Evolutionary conservation across 2,113 vertebrate genomes (phyloP).

Genomic region (Butorides virescens): DNA sequence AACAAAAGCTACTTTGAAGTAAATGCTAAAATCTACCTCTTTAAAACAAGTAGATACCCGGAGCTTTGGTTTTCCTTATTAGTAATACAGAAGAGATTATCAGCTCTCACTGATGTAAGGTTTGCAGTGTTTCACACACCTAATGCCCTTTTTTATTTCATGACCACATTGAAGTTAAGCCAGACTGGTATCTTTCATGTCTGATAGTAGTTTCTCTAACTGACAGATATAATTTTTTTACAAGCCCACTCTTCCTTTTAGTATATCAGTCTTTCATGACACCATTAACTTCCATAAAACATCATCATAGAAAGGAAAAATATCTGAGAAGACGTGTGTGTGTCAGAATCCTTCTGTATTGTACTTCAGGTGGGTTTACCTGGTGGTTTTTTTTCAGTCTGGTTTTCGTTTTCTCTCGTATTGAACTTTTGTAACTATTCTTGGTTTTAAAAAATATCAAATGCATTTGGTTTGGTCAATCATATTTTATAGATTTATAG

Average conservation of each 20-base stretch:
- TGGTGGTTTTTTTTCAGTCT: neutral
- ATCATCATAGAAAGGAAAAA: neutral
- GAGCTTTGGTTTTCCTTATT: conserved; percentile 8
- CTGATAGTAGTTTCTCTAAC: neutral
- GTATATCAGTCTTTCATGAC: neutral
- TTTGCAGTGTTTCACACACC: neutral
- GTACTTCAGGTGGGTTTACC: neutral
- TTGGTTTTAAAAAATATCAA: neutral
- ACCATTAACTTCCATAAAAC: neutral
- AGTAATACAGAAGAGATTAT: neutral
- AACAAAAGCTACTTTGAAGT: conserved; percentile 12
- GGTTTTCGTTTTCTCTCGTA: neutral
- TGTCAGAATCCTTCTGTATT: neutral
- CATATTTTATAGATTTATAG: neutral
- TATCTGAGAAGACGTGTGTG: neutral
- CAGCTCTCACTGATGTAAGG: neutral
- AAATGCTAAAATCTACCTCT: neutral
- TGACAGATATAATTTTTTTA: neutral
- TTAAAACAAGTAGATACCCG: neutral
- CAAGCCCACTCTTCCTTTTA: neutral
- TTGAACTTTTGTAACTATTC: neutral
- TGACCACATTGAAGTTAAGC: neutral
- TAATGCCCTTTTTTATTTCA: neutral
- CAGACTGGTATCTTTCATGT: neutral
- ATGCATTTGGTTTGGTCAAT: neutral